A percentile compares a stretch with the other conserved stretches of the same genome.
Conservation (phyloP, 1,140 invertebrate genomes). For the Zelostemma sp. region DNA sequence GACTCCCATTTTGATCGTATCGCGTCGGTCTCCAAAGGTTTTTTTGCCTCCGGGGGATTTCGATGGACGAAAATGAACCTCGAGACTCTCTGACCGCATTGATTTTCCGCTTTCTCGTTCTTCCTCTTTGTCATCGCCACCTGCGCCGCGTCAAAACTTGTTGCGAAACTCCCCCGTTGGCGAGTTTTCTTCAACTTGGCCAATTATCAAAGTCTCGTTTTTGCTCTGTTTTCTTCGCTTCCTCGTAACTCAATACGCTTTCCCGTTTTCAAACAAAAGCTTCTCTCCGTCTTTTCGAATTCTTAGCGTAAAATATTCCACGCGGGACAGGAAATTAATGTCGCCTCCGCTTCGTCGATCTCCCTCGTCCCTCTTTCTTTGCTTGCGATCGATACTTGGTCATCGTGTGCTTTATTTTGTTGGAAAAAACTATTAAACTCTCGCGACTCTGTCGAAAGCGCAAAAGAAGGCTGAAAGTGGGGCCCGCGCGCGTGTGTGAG, state of each 20-base stretch:
- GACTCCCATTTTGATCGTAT: slow-evolving; percentile 32
- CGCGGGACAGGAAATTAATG: no score
- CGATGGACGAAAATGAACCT: no score
- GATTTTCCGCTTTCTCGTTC: slow-evolving; percentile 49
- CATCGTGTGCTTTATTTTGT: no score
- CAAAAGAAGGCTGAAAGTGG: slow-evolving; percentile 31
- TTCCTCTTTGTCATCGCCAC: slow-evolving; percentile 15
- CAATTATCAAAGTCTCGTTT: neutral
- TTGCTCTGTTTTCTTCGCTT: neutral
- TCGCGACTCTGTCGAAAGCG: slow-evolving; percentile 25
- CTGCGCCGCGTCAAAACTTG: slow-evolving; percentile 11
- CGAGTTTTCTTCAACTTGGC: slow-evolving; percentile 27
- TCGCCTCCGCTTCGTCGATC: no score
- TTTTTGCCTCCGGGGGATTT: no score
- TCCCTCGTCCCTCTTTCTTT: no score
- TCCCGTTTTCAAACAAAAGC: no score
- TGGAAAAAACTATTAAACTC: no score
- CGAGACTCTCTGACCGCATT: slow-evolving; percentile 53
- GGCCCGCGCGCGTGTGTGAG: slow-evolving; percentile 14
- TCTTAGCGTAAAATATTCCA: no score
- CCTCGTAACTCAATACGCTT: slow-evolving; percentile 11
- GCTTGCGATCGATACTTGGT: no score
- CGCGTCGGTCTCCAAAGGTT: slow-evolving; percentile 41
- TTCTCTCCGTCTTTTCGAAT: no score
- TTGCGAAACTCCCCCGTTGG: neutral